These are phyloP conservation scores for Anolis apletophallus DNA, from an alignment of 2,797 vertebrate species.

Conservation along the genomic window DNA sequence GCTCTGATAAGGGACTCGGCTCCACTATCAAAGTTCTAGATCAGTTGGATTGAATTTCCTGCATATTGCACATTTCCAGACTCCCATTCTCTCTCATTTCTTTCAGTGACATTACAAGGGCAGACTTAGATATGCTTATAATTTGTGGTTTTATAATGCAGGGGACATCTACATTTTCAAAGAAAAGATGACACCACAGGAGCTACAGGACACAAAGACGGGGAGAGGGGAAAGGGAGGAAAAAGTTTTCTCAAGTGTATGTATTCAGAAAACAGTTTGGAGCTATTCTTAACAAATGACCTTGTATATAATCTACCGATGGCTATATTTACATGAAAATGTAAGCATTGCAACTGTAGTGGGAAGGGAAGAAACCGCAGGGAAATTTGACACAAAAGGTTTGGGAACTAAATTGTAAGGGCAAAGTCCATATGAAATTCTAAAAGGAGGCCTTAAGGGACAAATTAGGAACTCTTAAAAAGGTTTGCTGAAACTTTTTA, in stretches of 20 bases:
- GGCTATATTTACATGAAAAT: constrained; percentile 44
- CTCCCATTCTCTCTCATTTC: constrained; percentile 75
- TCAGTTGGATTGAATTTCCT: constrained; percentile 92
- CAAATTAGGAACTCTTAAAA: not conserved
- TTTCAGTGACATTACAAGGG: constrained; percentile 83
- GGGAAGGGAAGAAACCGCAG: not conserved
- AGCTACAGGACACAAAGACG: constrained; percentile 42
- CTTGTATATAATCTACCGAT: constrained; percentile 59
- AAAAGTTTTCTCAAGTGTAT: constrained; percentile 58
- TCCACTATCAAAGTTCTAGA: constrained; percentile 86
- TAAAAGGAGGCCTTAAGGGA: not conserved
- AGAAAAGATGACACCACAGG: constrained; percentile 70
- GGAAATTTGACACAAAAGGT: not conserved
- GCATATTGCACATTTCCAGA: constrained; percentile 86
- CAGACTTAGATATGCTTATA: constrained; percentile 80
- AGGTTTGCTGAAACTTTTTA: not conserved
- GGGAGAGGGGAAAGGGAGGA: not conserved
- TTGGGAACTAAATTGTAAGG: not conserved
- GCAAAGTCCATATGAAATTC: not conserved
- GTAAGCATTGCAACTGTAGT: not conserved
- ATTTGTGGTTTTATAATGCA: constrained; percentile 81
- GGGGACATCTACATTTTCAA: constrained; percentile 75
- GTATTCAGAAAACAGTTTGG: constrained; percentile 56
- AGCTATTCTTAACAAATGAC: constrained; percentile 53
- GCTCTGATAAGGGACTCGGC: constrained; percentile 86